These are phyloP conservation scores for Hyles euphorbiae DNA, from an alignment of 1,140 invertebrate genomes.

Conservation along the genomic window DNA sequence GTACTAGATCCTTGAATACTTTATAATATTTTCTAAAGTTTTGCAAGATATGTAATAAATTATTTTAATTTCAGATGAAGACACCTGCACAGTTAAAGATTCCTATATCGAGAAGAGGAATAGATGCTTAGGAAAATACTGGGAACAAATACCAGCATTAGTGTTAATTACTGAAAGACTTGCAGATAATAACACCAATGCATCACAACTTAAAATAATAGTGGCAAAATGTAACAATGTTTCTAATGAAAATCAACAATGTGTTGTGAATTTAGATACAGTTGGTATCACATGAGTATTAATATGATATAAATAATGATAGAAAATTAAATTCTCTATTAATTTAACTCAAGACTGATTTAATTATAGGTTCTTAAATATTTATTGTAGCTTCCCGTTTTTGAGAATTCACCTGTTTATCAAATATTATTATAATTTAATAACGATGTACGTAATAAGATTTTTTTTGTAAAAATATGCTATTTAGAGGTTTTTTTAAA, in stretches of 20 bases:
- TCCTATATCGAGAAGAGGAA: slow-evolving; percentile 48
- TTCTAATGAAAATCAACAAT: slow-evolving; percentile 23
- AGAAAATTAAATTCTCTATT: not conserved
- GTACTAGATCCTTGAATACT: no score
- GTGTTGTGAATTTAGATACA: slow-evolving; percentile 31
- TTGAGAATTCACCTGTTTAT: not conserved
- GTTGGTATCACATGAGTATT: slow-evolving; percentile 33
- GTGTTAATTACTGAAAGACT: slow-evolving; percentile 46
- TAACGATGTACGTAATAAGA: no score
- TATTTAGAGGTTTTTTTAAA: no score
- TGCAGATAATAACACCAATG: slow-evolving; percentile 12
- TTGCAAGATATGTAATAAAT: not conserved
- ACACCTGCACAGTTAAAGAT: slow-evolving; percentile 26
- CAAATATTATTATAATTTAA: no score
- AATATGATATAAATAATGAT: slow-evolving; percentile 7
- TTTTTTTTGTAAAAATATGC: no score
- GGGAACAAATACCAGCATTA: slow-evolving; percentile 68
- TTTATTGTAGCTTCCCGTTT: not conserved
- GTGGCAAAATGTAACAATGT: slow-evolving; percentile 28
- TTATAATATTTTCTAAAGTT: no score
- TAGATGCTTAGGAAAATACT: slow-evolving; percentile 72
- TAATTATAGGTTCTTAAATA: not conserved
- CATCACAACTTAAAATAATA: slow-evolving; percentile 26
- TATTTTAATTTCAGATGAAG: slow-evolving; percentile 41
- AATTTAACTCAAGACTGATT: not conserved